Evolutionary conservation across 2,888 invertebrate species (phyloP), one percentile per base, ranked within the genome.

Genomic region (Ametastegia equiseti): DNA sequence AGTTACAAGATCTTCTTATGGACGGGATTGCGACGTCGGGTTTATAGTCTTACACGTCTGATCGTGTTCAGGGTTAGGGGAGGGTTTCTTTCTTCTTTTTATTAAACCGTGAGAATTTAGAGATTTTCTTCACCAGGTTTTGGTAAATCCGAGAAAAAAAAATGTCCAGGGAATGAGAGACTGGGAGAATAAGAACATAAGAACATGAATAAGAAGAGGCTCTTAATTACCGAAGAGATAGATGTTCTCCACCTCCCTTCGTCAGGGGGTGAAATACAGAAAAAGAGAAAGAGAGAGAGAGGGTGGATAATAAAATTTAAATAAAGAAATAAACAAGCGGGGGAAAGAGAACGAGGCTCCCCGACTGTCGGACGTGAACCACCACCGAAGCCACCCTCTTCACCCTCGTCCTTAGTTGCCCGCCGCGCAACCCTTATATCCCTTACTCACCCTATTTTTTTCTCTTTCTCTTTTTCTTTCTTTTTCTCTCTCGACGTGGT

Each of bases 251-350:
- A 23, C 23, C 60, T 30, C 30, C 5, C 13, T 11, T 47, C 47
- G 15, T 47, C 47, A 4, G 60, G 27, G 7, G 6, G 45, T 39
- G 27, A 15, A 39, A 33, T 36, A 23, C 7, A 81, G 83, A 82
- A 84, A 85, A 84, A 85, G 86, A 85, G 85, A n/a, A 0, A n/a
- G 33, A 19, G 39, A 23, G 2, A 7, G 30, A 87, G 87, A 86
- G 86, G 86, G 7, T 11, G 87, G 90, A 90, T 90, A 91, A 91
- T 91, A 90, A 91, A 91, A 91, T 91, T 91, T 90, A 89, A 91
- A 91, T 90, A 89, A 86, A 87, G 88, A 86, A 87, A 85, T 36
- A 75, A 75, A 75, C 57, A 75, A 75, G 83, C 83, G 82, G 81
- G 63, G 83, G 82, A n/a, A n/a, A n/a, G 81, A 77, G 81, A 82